phyloP scores from a whole-genome alignment of 2,888 invertebrate genomes.

The Himalopsyche kuldschensis region DNA sequence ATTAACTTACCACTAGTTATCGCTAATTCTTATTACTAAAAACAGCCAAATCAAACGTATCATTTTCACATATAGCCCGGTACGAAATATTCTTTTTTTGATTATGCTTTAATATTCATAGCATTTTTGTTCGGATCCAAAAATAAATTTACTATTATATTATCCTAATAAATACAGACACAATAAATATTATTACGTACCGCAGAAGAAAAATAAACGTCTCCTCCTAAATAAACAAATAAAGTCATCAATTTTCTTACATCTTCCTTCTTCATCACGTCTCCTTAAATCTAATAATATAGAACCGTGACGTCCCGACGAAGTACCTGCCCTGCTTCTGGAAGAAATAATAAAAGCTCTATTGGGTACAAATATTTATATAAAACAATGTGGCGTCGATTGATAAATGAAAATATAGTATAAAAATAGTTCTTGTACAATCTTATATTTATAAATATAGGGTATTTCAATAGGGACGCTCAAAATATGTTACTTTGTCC shows the following conservation, averaged over 20 bases:
- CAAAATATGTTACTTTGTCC: too few relatives aligned
- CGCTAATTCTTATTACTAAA: too few relatives aligned
- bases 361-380: background rate
- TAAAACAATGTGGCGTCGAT: background rate
- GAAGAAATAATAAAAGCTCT: background rate
- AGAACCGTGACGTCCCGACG: background rate
- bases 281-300: background rate
- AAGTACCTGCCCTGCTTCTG: background rate
- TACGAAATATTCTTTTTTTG: too few relatives aligned
- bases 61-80: too few relatives aligned
- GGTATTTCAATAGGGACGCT: too few relatives aligned
- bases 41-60: too few relatives aligned
- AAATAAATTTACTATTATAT: background rate
- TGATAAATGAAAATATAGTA: too few relatives aligned
- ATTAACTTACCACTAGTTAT: too few relatives aligned
- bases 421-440: too few relatives aligned
- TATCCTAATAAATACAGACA: background rate
- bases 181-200: background rate
- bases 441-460: too few relatives aligned
- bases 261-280: background rate
- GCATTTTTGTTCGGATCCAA: background rate
- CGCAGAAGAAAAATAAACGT: background rate
- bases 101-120: too few relatives aligned
- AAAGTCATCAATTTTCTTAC: background rate
- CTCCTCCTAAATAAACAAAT: background rate